Evolutionary conservation across 1,140 invertebrate species (phyloP).

Genomic region (Parasteatoda tepidariorum): DNA sequence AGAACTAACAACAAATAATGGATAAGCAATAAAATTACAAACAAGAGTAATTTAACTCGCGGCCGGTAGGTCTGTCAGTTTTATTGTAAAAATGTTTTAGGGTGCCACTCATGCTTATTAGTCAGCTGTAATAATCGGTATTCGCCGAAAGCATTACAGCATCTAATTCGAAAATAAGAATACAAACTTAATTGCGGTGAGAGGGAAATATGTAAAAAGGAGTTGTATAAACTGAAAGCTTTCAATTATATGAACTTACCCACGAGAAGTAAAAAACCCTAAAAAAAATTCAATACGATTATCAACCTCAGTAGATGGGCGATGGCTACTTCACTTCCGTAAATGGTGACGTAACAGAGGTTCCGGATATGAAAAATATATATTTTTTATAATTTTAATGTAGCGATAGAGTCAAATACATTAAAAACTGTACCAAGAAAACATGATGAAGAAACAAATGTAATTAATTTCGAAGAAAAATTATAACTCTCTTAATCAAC

Average conservation of each 20-base stretch:
- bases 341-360: slow-evolving; percentile 59
- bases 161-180: neutral
- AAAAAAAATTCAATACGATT: slow-evolving; percentile 57
- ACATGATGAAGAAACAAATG: too few species aligned
- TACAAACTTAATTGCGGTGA: neutral
- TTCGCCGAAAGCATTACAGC: slow-evolving; percentile 29
- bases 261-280: slow-evolving; percentile 54
- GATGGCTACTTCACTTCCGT: slow-evolving; percentile 62
- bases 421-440: too few species aligned
- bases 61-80: slow-evolving; percentile 12
- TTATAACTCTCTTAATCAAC: too few species aligned
- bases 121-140: slow-evolving; percentile 51
- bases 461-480: too few species aligned
- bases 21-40: too few species aligned
- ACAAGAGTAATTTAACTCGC: slow-evolving; percentile 1
- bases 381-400: neutral
- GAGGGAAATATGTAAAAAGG: slow-evolving; percentile 34
- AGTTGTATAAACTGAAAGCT: slow-evolving; percentile 27
- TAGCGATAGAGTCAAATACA: too few species aligned
- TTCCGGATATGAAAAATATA: slow-evolving; percentile 51
- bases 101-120: slow-evolving; percentile 54
- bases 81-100: slow-evolving; percentile 21
- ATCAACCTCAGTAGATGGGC: slow-evolving; percentile 60
- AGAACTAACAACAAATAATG: too few species aligned
- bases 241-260: slow-evolving; percentile 45